phyloP scores from a whole-genome alignment of 2,888 invertebrate genomes.

The Baronia brevicornis region DNA sequence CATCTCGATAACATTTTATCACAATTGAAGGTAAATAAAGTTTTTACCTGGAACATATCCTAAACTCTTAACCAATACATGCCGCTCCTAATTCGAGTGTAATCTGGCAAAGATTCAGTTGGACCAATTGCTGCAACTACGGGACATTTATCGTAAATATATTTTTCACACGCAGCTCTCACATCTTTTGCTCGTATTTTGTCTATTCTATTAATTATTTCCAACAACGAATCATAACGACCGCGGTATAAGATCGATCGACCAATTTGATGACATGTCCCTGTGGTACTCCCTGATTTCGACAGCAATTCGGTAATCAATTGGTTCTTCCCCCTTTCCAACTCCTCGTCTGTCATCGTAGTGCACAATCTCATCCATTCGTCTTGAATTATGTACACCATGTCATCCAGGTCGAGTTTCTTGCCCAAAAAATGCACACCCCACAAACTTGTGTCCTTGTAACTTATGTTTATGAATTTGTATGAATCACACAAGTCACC shows the following conservation, averaged over 20 bases:
- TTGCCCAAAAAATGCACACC: constrained; percentile 90
- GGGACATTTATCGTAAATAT: constrained; percentile 93
- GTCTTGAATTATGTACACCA: constrained; percentile 81
- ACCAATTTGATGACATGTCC: constrained; percentile 96
- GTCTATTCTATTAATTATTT: constrained; percentile 90
- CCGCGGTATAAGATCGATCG: constrained; percentile 95
- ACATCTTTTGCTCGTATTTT: constrained; percentile 83
- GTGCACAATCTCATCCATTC: constrained; percentile 92
- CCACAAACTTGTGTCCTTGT: constrained; percentile 98
- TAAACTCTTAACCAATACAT: constrained; percentile 85
- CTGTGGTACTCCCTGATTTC: constrained; percentile 90
- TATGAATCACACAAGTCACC: constrained; percentile 88
- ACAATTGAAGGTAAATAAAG: not conserved
- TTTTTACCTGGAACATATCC: constrained; percentile 12
- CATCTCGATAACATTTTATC: too few species aligned
- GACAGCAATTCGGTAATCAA: constrained; percentile 92
- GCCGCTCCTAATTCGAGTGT: constrained; percentile 83
- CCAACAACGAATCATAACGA: constrained; percentile 88
- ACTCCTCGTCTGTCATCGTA: constrained; percentile 88
- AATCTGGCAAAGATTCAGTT: constrained; percentile 88
- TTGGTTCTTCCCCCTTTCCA: constrained; percentile 91
- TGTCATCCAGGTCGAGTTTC: constrained; percentile 79
- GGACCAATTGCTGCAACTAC: constrained; percentile 94
- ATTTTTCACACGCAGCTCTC: constrained; percentile 86
- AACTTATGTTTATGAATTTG: constrained; percentile 96